Base-by-base conservation (phyloP, 2,888 invertebrate species). In the Stenchaetothrips biformis region DNA sequence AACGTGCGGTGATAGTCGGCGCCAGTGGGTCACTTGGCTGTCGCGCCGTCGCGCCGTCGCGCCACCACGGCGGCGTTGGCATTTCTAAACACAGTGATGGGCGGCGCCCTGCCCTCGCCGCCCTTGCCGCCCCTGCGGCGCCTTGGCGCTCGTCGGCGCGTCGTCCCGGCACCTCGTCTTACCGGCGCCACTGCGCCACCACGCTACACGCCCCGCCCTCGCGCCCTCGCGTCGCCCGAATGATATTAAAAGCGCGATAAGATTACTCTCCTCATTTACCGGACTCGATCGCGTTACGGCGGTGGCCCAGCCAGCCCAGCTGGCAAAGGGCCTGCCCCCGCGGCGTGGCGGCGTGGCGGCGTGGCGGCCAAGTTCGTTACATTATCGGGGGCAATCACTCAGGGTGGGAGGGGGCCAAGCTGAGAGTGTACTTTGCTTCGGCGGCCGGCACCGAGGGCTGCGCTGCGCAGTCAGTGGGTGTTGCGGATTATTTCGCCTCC, bases 221-320 rank as follows among this genome's bases (percentile, higher is more conserved):
- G 2, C 37, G 37, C 37, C 37, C 37, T 37, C 37, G 37, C 37
- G 37, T 37, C 4, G 25, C 67, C 67, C 8, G 67, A 74, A 74
- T 74, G 67, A 74, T 74, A 74, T 74, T 74, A 21, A 74, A 74
- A 25, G 67, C 67, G 21, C 25, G 67, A 74, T 74, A 74, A 74
- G 67, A 74, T 74, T 74, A 21, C 8, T 7, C 21, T 25, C 11
- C 25, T 74, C 21, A 74, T 74, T 74, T 21, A 74, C 67, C 67
- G 25, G 21, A 21, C 67, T 8, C 25, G 67, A 25, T 81, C 81
- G 7, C 79, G 80, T 6, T 79, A 62, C 13, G 77, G 53, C 48
- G 21, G 37, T 16, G 80, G 80, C 80, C 47, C 81, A 79, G 21
- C 80, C 82, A 37, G 37, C 37, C 37, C 37, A 37, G 37, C 37